Percentiles rank a stretch among this genome's conserved stretches.
Evolutionary conservation across 37 sponge, comb jelly and placozoan species (phyloP).

Genomic region (Hexactinellida sp.): DNA sequence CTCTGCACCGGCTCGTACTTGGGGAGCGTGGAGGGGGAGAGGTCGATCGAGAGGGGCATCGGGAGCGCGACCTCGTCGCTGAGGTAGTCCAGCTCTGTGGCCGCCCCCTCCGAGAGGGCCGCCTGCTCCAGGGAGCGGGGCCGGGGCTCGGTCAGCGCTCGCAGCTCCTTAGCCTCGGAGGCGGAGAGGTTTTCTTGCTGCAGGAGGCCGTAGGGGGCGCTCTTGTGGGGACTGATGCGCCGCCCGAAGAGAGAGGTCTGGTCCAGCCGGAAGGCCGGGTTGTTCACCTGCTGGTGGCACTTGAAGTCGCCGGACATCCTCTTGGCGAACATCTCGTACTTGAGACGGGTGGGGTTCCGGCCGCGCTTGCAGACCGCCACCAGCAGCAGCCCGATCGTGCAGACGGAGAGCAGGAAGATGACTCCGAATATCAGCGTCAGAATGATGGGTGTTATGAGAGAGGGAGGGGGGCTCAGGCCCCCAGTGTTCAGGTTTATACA

Average conservation of each 20-base stretch:
- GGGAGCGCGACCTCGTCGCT: not conserved
- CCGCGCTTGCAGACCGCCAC: not conserved
- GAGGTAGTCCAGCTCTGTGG: not conserved
- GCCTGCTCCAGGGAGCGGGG: not conserved
- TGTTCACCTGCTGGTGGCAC: not conserved
- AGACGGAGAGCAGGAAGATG: not conserved
- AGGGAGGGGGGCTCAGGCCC: not conserved
- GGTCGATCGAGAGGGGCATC: not conserved
- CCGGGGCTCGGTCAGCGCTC: not conserved
- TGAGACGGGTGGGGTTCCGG: not conserved
- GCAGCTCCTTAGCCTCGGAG: not conserved
- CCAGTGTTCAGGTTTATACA: not conserved
- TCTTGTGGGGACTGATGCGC: not conserved
- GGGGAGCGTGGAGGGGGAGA: not conserved
- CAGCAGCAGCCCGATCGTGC: not conserved
- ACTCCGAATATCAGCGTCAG: not conserved
- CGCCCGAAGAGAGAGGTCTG: not conserved
- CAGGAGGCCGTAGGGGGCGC: not conserved
- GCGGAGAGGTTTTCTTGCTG: not conserved
- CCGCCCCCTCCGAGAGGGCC: not conserved
- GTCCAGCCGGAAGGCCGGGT: not conserved
- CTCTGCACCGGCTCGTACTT: not conserved
- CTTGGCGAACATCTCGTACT: conserved; percentile 4
- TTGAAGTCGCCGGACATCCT: not conserved
- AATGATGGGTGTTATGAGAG: not conserved